Conservation (phyloP, 2,888 invertebrate species). For the Ormyrus labotus region DNA sequence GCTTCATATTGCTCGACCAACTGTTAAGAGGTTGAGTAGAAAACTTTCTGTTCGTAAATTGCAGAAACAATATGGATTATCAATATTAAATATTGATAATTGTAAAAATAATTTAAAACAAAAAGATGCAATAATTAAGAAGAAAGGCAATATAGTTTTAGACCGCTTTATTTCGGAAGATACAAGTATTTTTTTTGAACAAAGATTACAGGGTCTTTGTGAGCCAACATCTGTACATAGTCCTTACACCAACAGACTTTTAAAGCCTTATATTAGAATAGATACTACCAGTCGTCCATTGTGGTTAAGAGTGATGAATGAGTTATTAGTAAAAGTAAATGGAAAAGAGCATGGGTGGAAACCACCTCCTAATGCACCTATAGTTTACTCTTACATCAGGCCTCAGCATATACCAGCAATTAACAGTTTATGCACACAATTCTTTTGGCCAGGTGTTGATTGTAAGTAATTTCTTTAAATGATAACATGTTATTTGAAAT, state of each 20-base stretch:
- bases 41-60: conserved; percentile 79
- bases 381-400: conserved; percentile 92
- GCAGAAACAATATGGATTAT: conserved; percentile 78
- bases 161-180: conserved; percentile 69
- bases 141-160: conserved; percentile 65
- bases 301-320: conserved; percentile 85
- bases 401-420: conserved; percentile 93
- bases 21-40: conserved; percentile 77
- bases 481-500: conserved; percentile 2
- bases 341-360: conserved; percentile 73
- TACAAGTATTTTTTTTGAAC: conserved; percentile 66
- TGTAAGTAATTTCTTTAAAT: conserved; percentile 78
- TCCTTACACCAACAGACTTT: conserved; percentile 82
- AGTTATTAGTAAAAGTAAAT: conserved; percentile 79
- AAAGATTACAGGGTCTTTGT: conserved; percentile 77
- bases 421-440: conserved; percentile 87
- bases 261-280: conserved; percentile 90
- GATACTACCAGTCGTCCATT: conserved; percentile 81
- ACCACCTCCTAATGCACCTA: conserved; percentile 78
- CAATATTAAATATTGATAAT: conserved; percentile 79
- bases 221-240: conserved; percentile 81
- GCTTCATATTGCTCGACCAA: conserved; percentile 65
- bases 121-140: conserved; percentile 49
- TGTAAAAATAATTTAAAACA: conserved; percentile 56
- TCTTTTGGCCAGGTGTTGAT: conserved; percentile 96